A percentile compares a stretch with the other conserved stretches of the same genome.
Evolutionary conservation across 2,888 invertebrate genomes (phyloP).

Genomic region (Apeira syringaria): DNA sequence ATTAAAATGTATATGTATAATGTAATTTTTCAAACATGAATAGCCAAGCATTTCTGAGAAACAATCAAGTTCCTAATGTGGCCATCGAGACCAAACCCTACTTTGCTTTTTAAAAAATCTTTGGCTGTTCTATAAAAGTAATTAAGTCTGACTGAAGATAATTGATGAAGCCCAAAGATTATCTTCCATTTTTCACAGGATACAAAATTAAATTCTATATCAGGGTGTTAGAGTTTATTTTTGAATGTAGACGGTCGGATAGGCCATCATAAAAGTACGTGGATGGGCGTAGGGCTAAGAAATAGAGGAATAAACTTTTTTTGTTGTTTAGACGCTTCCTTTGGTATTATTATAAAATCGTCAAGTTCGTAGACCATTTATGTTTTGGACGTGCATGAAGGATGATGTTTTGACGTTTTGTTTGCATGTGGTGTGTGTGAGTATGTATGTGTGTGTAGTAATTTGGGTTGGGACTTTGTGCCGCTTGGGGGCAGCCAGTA

Average conservation of each 20-base stretch:
- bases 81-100: constrained; percentile 30
- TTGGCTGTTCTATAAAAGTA: constrained; percentile 79
- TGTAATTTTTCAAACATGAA: constrained; percentile 1
- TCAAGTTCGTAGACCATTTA: constrained; percentile 65
- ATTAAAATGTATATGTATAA: too few species aligned
- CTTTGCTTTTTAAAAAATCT: constrained; percentile 44
- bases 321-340: constrained; percentile 50
- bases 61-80: constrained; percentile 48
- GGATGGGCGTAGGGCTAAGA: constrained; percentile 67
- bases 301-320: constrained; percentile 62
- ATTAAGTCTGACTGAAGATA: constrained; percentile 80
- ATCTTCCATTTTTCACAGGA: constrained; percentile 48
- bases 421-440: constrained; percentile 40
- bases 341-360: constrained; percentile 80
- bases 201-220: constrained; percentile 35
- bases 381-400: constrained; percentile 62
- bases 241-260: constrained; percentile 25
- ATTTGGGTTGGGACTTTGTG: constrained; percentile 23
- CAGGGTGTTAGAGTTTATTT: constrained; percentile 25
- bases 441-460: constrained; percentile 30
- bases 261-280: constrained; percentile 62
- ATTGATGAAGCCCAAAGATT: constrained; percentile 81
- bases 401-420: constrained; percentile 63
- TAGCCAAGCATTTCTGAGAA: constrained; percentile 49
- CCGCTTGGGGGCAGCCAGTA: constrained; percentile 22